phyloP scores from a whole-genome alignment of 2,797 vertebrate genomes.

The Passerculus sandwichensis region DNA sequence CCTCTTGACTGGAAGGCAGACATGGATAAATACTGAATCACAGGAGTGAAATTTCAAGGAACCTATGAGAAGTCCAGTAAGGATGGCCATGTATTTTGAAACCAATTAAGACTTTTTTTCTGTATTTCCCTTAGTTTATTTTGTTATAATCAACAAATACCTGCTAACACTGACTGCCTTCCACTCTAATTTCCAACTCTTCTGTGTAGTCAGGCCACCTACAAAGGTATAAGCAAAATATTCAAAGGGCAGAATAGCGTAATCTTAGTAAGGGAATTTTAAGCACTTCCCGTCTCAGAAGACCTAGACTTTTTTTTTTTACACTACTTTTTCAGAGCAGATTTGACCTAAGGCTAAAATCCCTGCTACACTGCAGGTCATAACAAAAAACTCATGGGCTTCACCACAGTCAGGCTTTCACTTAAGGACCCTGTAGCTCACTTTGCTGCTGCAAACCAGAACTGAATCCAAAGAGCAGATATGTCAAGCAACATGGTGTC shows the following conservation, averaged over 20 bases:
- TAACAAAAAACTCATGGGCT: background rate
- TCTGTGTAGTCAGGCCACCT: background rate
- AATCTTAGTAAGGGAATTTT: background rate
- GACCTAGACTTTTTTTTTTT: background rate
- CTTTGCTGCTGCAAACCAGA: background rate
- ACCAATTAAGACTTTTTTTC: background rate
- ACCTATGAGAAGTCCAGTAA: background rate
- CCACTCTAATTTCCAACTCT: background rate
- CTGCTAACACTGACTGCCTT: background rate
- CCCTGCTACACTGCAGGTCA: background rate
- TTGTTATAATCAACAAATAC: background rate
- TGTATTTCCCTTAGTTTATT: background rate
- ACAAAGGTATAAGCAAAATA: slow-evolving; percentile 6
- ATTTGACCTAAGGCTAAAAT: slow-evolving; percentile 14
- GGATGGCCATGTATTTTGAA: background rate
- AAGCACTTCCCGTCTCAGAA: background rate
- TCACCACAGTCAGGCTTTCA: background rate
- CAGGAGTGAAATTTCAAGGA: background rate
- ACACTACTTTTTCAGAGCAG: background rate
- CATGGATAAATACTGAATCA: background rate
- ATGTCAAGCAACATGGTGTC: background rate
- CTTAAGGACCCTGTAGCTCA: background rate
- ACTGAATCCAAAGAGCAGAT: background rate
- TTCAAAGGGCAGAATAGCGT: background rate
- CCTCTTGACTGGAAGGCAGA: background rate